Base-by-base conservation (phyloP, 2,797 vertebrate genomes). In the Podargus strigoides region DNA sequence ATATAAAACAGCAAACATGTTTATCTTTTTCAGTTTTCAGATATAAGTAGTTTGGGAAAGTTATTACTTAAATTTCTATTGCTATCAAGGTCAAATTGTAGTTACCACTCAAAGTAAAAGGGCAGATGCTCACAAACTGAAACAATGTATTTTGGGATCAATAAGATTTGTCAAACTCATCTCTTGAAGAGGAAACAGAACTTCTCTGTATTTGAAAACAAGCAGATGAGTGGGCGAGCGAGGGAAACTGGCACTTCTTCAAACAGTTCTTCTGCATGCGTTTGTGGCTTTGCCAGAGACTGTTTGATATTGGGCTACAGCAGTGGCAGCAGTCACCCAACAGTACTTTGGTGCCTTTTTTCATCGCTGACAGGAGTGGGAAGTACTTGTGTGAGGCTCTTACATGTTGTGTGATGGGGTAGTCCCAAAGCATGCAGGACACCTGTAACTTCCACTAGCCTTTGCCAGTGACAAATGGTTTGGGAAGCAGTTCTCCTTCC, bases 21-120 rank as follows among this genome's bases (percentile, higher is more conserved):
- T 96, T 94, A 73, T 68, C 62, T 59, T 81, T 84, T 86, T 70
- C 85, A 69, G 50, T 81, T 96, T 90, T 91, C 69, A 90, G 62
- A 41, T 87, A 50, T 16, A 80, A 93, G 42, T 90, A 55, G 42
- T 91, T 81, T 75, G 50, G 34, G 32, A 55, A 90, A 80, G 66
- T 84, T 93, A 81, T 75, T 91, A 90, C 90, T 94, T 93, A 88
- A 69, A 37, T 81, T 89, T 81, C 64, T 86, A 4, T 73, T 93
- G 77, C 52, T 87, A 81, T 19, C 22, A 27, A 77, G 70, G 67
- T 81, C 91, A 93, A 82, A 93, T 94, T 92, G 41, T 92, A 92
- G 81, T 83, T 85, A 36, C 56, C 5, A 16, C 73, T 52, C 59
- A 34, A 69, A 87, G 42, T 82, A 70, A 91, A 92, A 92, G 79